Base-by-base conservation (phyloP, 2,797 vertebrate species). In the Rhinoraja longicauda region DNA sequence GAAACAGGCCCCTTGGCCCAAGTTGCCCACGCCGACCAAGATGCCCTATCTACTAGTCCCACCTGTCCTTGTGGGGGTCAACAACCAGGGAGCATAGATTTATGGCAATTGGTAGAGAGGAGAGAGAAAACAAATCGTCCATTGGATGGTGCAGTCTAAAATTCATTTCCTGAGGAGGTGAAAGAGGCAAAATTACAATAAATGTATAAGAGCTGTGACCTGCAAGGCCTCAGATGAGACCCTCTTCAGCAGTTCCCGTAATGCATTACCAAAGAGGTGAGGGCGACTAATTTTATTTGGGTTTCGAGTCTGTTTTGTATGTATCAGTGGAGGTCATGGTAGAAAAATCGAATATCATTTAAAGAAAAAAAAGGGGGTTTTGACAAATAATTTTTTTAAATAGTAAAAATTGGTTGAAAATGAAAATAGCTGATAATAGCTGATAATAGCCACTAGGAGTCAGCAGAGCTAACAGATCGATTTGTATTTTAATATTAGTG, bases 391-490 rank as follows among this genome's bases (percentile, higher is more conserved):
- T 59, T 59, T n/a, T 4, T 5, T 86, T 62, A 29, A 86, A 62
- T 1, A n/a, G 5, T 32, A 86, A 59, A 62, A 62, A 59, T 62
- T n/a, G 29, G 62, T 0, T 13, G 4, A 86, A 86, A 59, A 26
- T 1, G 26, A 29, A 62, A 86, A 29, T 62, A 29, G n/a, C 10
- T 84, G 81, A 53, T 84, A n/a, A 84, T 62, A 12, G 26, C 29
- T 62, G 26, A 26, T n/a, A 86, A 86, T 62, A 86, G 82, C 82
- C 82, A 86, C 82, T 86, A 86, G 82, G 82, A 86, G 82, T 59
- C 82, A 86, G 82, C 82, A 86, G 53, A 86, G 82, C 29, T 57
- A 86, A 86, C 32, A n/a, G 57, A 86, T 26, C 57, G 86, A n/a
- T 12, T 10, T 59, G 10, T 3, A 59, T 59, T 57, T 82, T 53